phyloP scores from a whole-genome alignment of 2,888 invertebrate species.

The Escarpia spicata region DNA sequence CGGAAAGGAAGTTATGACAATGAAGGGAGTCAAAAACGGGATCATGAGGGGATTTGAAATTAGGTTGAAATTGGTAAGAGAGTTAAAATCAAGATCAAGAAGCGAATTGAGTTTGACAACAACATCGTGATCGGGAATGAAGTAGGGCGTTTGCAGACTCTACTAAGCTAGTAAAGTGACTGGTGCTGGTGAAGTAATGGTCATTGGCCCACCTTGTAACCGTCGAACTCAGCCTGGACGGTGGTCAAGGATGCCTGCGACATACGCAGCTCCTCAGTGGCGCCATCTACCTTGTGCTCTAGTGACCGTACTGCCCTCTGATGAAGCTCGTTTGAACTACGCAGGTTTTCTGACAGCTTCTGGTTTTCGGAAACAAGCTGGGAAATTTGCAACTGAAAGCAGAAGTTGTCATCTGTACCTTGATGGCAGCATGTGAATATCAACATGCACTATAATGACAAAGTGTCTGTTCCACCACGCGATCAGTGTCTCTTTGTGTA shows the following conservation, averaged over 20 bases:
- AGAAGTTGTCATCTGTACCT: not conserved
- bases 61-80: too few relatives aligned
- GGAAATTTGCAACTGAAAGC: conserved; percentile 57
- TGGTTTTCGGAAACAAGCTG: conserved; percentile 56
- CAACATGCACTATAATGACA: too few relatives aligned
- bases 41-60: too few relatives aligned
- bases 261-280: conserved; percentile 75
- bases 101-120: too few relatives aligned
- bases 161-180: too few relatives aligned
- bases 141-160: too few relatives aligned
- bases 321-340: conserved; percentile 50
- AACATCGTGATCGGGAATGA: too few relatives aligned
- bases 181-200: too few relatives aligned
- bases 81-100: too few relatives aligned
- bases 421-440: not conserved
- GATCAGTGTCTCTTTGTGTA: too few relatives aligned
- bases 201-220: conserved; percentile 58
- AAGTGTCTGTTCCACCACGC: not conserved
- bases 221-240: conserved; percentile 61
- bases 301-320: conserved; percentile 55
- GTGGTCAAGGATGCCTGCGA: conserved; percentile 63
- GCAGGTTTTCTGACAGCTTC: conserved; percentile 55
- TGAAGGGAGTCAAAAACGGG: too few relatives aligned
- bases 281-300: conserved; percentile 71
- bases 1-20: too few relatives aligned